Conservation (phyloP, 2,797 vertebrate species). For the Helostoma temminkii region DNA sequence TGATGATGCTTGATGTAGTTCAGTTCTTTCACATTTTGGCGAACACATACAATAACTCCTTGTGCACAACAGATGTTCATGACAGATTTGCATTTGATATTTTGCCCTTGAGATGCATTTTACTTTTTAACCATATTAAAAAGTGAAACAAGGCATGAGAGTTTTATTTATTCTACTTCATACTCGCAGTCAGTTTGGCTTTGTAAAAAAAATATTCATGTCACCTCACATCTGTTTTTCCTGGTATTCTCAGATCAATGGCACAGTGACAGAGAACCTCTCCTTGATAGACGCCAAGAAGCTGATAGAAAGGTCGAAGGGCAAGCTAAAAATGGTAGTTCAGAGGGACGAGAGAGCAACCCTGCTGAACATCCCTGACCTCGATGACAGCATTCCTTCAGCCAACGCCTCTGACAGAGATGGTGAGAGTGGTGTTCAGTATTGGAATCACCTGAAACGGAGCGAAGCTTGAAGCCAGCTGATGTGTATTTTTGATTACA, state of each 20-base stretch:
- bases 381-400: slow-evolving; percentile 98
- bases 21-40: slow-evolving; percentile 11
- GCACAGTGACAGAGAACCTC: slow-evolving; percentile 99
- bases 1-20: slow-evolving; percentile 5
- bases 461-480: slow-evolving; percentile 3
- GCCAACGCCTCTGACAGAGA: slow-evolving; percentile 98
- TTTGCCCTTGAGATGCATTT: no score
- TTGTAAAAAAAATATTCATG: neutral
- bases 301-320: slow-evolving; percentile 98
- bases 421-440: slow-evolving; percentile 84
- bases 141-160: neutral
- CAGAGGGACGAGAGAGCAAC: slow-evolving; percentile 97
- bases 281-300: slow-evolving; percentile 99
- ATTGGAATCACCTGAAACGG: slow-evolving; percentile 12
- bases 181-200: neutral
- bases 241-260: slow-evolving; percentile 90
- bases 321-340: slow-evolving; percentile 99
- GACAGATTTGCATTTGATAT: neutral
- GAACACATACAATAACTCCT: slow-evolving; percentile 1
- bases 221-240: slow-evolving; percentile 4
- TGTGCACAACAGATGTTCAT: slow-evolving; percentile 7
- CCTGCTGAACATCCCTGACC: slow-evolving; percentile 96
- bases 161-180: neutral
- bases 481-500: slow-evolving; percentile 4
- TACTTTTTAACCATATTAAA: neutral